Evolutionary conservation across 2,888 invertebrate species (phyloP).

Genomic region (Frankliniella intonsa): DNA sequence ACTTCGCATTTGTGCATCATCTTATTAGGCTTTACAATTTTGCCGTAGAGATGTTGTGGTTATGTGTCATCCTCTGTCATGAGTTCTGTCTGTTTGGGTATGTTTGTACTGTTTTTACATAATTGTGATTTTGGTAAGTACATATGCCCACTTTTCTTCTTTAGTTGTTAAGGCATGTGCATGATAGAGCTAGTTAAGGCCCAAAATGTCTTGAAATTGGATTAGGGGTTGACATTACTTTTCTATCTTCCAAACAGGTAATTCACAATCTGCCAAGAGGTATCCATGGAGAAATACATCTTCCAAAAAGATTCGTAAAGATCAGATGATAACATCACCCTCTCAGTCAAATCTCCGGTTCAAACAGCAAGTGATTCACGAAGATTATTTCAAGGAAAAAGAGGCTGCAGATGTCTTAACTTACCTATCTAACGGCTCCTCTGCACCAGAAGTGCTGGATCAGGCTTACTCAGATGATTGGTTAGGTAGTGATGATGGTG

Average conservation of each 20-base stretch:
- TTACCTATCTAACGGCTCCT: background rate
- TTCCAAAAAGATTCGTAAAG: background rate
- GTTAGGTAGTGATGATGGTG: background rate
- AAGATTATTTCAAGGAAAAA: background rate
- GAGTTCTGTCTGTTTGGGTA: background rate
- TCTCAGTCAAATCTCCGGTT: background rate
- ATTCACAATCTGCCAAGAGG: background rate
- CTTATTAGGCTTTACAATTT: too few relatives aligned
- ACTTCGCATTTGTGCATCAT: background rate
- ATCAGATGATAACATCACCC: background rate
- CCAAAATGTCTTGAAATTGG: background rate
- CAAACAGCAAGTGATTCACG: background rate
- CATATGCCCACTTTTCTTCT: background rate
- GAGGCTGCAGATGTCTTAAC: background rate
- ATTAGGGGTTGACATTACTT: background rate
- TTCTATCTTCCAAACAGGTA: background rate
- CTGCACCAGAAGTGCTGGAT: background rate
- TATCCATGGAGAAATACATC: background rate
- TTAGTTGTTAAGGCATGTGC: background rate
- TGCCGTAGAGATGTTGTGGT: background rate
- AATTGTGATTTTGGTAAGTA: background rate
- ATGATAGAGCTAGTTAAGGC: background rate
- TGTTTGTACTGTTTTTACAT: background rate
- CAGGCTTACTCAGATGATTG: background rate
- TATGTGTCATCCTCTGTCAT: background rate